phyloP scores from a whole-genome alignment of 2,797 vertebrate species.

The Chiroxiphia lanceolata region DNA sequence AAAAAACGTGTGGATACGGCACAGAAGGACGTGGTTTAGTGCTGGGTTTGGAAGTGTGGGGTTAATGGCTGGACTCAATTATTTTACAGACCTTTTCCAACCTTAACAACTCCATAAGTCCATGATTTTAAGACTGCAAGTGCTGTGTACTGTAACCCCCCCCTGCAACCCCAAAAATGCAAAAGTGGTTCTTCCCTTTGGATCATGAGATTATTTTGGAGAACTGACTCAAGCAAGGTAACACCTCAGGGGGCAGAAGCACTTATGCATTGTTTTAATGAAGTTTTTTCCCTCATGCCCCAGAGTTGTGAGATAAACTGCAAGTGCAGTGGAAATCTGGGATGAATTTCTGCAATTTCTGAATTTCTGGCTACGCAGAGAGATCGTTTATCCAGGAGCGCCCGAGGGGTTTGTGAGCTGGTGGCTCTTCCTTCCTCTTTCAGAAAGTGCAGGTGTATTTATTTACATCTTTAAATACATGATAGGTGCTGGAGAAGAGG shows the following conservation, averaged over 20 bases:
- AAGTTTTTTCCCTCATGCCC: neutral
- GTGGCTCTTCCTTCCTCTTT: neutral
- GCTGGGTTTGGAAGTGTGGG: neutral
- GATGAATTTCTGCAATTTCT: neutral
- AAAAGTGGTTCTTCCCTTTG: neutral
- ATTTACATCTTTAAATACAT: neutral
- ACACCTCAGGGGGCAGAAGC: neutral
- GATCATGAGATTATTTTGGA: neutral
- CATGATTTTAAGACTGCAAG: neutral
- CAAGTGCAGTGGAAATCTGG: neutral
- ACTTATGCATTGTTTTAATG: neutral
- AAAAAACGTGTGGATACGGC: accelerated
- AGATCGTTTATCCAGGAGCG: accelerated
- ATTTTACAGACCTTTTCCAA: neutral
- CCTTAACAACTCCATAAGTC: neutral
- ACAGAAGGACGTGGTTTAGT: accelerated
- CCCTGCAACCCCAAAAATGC: neutral
- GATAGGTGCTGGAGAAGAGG: slow-evolving; percentile 63
- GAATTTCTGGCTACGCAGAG: accelerated
- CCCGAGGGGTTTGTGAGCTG: neutral
- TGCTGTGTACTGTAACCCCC: accelerated
- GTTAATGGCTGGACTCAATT: accelerated
- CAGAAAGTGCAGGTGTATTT: neutral
- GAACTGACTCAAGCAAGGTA: accelerated
- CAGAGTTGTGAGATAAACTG: neutral